These are phyloP conservation scores for Lamellibrachia columna DNA, from an alignment of 2,888 invertebrate genomes.

Conservation along the genomic window DNA sequence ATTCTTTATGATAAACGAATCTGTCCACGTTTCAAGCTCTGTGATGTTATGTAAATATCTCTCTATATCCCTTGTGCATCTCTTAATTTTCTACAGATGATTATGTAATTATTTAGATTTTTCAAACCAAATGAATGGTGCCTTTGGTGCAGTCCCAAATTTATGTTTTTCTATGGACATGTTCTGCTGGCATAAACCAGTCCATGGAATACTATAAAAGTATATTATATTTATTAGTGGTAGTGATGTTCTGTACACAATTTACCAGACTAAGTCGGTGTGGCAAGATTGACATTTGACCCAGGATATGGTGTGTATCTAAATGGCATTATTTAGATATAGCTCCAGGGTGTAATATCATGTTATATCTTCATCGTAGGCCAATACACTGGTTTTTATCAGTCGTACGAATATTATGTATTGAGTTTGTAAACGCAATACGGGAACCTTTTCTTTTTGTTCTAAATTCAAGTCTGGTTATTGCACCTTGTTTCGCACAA, in stretches of 20 bases:
- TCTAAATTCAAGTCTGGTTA: not conserved
- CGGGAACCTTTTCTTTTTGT: not conserved
- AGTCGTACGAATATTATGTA: not conserved
- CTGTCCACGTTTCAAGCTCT: not conserved
- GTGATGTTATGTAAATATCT: constrained; percentile 10
- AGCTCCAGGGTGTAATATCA: not conserved
- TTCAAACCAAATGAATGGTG: not conserved
- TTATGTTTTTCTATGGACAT: not conserved
- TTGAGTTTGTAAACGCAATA: not conserved
- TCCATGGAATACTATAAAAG: not conserved
- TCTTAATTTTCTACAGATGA: not conserved
- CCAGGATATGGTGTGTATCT: not conserved
- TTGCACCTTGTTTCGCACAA: not conserved
- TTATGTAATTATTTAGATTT: not conserved
- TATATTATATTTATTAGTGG: not conserved
- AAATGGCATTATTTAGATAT: not conserved
- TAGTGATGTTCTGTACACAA: not conserved
- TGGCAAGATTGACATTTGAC: not conserved
- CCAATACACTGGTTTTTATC: not conserved
- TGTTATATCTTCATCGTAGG: not conserved
- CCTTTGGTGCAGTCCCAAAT: not conserved
- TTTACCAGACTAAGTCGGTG: not conserved
- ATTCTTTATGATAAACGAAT: not conserved
- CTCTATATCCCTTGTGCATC: not conserved
- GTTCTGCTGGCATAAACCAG: not conserved